These are phyloP conservation scores for Gallinago undulata DNA, from an alignment of 2,113 vertebrate genomes.

Conservation along the genomic window DNA sequence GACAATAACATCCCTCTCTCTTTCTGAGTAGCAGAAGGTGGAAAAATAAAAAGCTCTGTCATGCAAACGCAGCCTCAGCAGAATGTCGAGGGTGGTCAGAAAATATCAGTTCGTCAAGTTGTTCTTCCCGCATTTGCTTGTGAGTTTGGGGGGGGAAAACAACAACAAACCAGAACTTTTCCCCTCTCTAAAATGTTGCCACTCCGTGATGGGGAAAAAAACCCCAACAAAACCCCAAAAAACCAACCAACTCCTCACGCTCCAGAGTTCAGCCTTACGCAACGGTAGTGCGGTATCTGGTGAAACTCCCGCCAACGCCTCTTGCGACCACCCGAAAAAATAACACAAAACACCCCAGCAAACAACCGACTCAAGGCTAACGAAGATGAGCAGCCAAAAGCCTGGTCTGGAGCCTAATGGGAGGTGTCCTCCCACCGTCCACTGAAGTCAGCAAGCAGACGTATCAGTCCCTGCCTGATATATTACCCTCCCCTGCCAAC, in stretches of 20 bases:
- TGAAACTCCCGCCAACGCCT: background rate
- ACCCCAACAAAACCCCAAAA: no score
- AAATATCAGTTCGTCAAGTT: constrained; percentile 41
- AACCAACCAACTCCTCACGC: background rate
- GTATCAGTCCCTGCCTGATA: constrained; percentile 59
- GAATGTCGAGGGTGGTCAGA: background rate
- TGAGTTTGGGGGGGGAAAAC: background rate
- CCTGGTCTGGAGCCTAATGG: background rate
- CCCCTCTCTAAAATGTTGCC: background rate
- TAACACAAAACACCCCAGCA: background rate
- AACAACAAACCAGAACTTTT: background rate
- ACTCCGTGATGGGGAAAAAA: background rate
- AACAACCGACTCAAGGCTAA: background rate
- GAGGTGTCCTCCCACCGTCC: background rate
- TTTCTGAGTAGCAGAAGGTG: constrained; percentile 57
- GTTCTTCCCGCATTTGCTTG: background rate
- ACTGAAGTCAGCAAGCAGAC: constrained; percentile 9
- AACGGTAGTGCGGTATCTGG: background rate
- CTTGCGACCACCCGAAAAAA: background rate
- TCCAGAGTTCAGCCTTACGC: background rate
- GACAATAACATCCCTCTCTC: constrained; percentile 59
- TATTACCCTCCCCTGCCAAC: constrained; percentile 57
- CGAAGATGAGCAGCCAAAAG: background rate
- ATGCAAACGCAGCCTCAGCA: constrained; percentile 59
- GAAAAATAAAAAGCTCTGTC: constrained; percentile 53